Conservation (phyloP, 2,113 vertebrate genomes). For the Cyprinodon brontotheroides region DNA sequence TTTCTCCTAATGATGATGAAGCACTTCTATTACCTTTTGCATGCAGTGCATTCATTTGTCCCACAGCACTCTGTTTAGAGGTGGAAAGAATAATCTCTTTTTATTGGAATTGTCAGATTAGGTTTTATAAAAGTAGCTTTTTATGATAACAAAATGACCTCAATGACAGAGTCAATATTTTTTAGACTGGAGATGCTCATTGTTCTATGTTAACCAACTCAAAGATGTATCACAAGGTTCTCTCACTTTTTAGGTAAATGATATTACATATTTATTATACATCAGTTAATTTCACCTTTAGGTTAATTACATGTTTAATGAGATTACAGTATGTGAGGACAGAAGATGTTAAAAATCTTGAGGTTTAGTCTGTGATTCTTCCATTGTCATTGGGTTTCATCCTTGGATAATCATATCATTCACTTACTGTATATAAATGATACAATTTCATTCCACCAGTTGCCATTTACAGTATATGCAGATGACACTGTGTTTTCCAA, state of each 20-base stretch:
- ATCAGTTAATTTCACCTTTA: too few relatives aligned
- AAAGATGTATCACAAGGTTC: neutral
- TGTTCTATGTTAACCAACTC: neutral
- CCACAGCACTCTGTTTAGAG: neutral
- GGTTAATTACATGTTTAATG: neutral
- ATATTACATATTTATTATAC: too few relatives aligned
- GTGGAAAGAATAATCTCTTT: too few relatives aligned
- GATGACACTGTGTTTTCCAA: neutral
- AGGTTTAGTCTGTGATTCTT: neutral
- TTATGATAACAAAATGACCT: neutral
- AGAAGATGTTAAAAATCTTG: neutral
- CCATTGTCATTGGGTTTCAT: neutral
- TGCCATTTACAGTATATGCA: neutral
- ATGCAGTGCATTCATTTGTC: neutral
- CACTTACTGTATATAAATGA: too few relatives aligned
- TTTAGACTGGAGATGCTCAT: neutral
- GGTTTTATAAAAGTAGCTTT: neutral
- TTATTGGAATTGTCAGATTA: neutral
- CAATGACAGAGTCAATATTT: neutral
- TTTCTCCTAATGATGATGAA: too few relatives aligned
- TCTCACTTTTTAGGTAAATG: neutral
- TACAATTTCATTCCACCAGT: too few relatives aligned
- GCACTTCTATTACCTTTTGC: neutral
- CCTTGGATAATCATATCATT: neutral
- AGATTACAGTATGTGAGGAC: neutral